These are phyloP conservation scores for Aquatica leii DNA, from an alignment of 2,888 invertebrate genomes.

Conservation along the genomic window DNA sequence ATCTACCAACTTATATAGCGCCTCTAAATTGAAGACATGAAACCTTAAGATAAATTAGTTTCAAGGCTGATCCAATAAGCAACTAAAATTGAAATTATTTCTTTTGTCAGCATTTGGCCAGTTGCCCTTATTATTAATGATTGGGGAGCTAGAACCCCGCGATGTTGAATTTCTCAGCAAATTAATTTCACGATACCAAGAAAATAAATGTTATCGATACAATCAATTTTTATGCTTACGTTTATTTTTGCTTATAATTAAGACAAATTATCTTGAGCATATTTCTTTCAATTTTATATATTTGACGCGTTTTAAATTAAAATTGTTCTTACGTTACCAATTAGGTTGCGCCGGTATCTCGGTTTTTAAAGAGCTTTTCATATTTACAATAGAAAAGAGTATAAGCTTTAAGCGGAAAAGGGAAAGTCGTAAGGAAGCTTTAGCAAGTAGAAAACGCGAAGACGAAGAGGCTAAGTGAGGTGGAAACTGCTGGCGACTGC, in stretches of 20 bases:
- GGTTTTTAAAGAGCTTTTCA: conserved; percentile 43
- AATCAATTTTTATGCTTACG: too few species aligned
- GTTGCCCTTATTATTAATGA: conserved; percentile 44
- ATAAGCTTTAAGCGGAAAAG: conserved; percentile 39
- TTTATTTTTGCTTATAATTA: too few species aligned
- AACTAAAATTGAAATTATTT: conserved; percentile 41
- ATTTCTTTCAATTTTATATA: too few species aligned
- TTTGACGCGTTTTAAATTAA: too few species aligned
- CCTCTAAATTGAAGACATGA: conserved; percentile 35
- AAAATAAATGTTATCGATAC: conserved; percentile 50
- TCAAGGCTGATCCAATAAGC: conserved; percentile 39
- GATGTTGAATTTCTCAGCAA: conserved; percentile 44
- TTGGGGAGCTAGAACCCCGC: conserved; percentile 37
- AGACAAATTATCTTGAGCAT: conserved; percentile 15
- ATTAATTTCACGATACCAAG: conserved; percentile 48
- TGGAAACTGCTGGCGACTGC: conserved; percentile 53
- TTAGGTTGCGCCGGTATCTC: conserved; percentile 13
- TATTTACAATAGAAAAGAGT: conserved; percentile 44
- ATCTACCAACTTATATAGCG: conserved; percentile 28
- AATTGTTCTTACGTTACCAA: not conserved
- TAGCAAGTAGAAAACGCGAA: conserved; percentile 46
- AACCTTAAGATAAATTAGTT: conserved; percentile 40
- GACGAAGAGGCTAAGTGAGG: conserved; percentile 49
- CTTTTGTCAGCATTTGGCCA: conserved; percentile 43
- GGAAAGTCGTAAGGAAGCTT: conserved; percentile 47